Percentiles rank a stretch among this genome's conserved stretches.
phyloP scores from a whole-genome alignment of 2,888 invertebrate species.

The Bembecia ichneumoniformis region DNA sequence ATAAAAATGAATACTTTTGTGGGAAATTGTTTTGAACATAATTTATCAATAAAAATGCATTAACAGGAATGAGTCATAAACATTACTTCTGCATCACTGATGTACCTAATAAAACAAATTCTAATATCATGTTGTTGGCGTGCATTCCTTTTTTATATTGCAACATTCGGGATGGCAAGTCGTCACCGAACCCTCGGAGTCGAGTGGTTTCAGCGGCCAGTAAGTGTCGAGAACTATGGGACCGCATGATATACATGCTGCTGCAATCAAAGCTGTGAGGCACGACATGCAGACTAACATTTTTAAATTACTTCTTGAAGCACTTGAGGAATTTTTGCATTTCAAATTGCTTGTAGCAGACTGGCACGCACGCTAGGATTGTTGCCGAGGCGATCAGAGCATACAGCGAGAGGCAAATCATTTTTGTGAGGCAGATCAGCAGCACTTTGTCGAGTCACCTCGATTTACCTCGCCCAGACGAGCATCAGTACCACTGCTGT shows the following conservation, averaged over 20 bases:
- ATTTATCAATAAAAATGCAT: too few species aligned
- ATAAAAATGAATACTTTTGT: too few species aligned
- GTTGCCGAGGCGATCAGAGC: constrained; percentile 54
- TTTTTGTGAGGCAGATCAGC: constrained; percentile 24
- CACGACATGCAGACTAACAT: constrained; percentile 44
- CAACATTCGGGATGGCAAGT: too few species aligned
- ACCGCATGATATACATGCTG: constrained; percentile 31
- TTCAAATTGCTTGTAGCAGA: constrained; percentile 44
- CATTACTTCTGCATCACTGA: too few species aligned
- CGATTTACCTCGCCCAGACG: neutral
- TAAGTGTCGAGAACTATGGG: constrained; percentile 33
- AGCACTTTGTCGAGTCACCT: neutral
- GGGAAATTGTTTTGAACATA: too few species aligned
- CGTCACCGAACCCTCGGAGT: too few species aligned
- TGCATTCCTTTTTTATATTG: too few species aligned
- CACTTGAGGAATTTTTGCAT: constrained; percentile 42
- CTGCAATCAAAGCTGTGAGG: constrained; percentile 32
- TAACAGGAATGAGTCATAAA: too few species aligned
- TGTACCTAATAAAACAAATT: too few species aligned
- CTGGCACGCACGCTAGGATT: constrained; percentile 50
- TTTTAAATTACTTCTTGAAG: constrained; percentile 23
- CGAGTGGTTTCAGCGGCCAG: constrained; percentile 14
- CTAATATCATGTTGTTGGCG: too few species aligned
- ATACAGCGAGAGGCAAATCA: constrained; percentile 60
- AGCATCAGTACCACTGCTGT: too few species aligned